These are phyloP conservation scores for Petrocephalus sullivani DNA, from an alignment of 2,797 vertebrate species.

Conservation along the genomic window DNA sequence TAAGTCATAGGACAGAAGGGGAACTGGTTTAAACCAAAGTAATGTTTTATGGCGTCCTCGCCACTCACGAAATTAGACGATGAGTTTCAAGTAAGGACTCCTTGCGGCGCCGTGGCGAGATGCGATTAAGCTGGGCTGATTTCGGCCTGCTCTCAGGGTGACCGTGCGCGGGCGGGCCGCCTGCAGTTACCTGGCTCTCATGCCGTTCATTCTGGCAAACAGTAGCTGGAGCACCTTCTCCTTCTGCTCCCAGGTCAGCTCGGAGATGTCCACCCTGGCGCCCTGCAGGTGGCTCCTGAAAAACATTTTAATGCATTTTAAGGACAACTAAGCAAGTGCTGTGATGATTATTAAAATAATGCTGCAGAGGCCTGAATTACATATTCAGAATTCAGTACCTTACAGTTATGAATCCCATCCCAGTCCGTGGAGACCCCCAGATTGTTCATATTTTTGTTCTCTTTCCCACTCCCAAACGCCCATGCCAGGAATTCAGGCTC, in stretches of 20 bases:
- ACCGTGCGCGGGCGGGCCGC: neutral
- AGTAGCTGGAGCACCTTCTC: conserved; percentile 74
- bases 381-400: neutral
- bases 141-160: conserved; percentile 25
- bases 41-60: conserved; percentile 68
- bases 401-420: neutral
- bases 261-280: conserved; percentile 67
- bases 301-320: conserved; percentile 9
- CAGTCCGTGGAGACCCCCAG: neutral
- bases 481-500: neutral
- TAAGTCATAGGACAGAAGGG: conserved; percentile 63
- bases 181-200: conserved; percentile 56
- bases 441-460: neutral
- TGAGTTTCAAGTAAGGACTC: conserved; percentile 47
- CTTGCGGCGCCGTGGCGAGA: conserved; percentile 23
- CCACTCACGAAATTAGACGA: conserved; percentile 62
- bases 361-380: neutral
- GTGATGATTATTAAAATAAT: neutral
- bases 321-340: neutral
- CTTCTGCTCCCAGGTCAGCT: conserved; percentile 87
- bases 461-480: neutral
- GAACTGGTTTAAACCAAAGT: conserved; percentile 63
- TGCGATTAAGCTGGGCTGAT: no score
- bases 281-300: conserved; percentile 63
- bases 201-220: conserved; percentile 84